Base-by-base conservation (phyloP, 2,113 vertebrate genomes). In the Syngnathus floridae region DNA sequence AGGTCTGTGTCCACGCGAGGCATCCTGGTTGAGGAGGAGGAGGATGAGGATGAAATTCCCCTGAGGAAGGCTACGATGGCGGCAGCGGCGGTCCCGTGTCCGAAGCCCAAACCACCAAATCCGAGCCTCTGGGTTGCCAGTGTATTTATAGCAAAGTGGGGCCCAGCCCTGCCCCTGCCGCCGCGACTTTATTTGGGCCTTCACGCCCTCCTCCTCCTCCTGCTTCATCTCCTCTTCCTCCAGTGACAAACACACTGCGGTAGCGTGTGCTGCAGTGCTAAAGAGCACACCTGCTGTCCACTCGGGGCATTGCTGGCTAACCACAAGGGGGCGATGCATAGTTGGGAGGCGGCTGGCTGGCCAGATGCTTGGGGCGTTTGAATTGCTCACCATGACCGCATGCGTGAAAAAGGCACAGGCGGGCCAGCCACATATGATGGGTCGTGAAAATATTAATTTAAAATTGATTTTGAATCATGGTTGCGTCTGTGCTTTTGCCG, bases 1-100 rank as follows among this genome's bases (percentile, higher is more conserved):
- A 99, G 93, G 87, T 98, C 96, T 19, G 91, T 90, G 66, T 99
- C 96, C 73, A 99, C 92, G 12, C 94, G 93, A 74, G 96, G 95
- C 96, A 99, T 99, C 83, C 78, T 80, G 71, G 69, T 37, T 17
- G 61, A n/a, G 65, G 74, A 64, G 69, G 72, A 81, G 43, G 78
- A 67, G 19, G 75, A 79, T 46, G 80, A 81, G 31, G 79, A 72
- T 36, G 75, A 78, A 70, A 82, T 62, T 81, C 83, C 78, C 71
- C 71, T 83, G 79, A 88, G 66, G 72, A 82, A 73, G 79, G 75
- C 60, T 55, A 71, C 69, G 58, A 74, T 66, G 58, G 64, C 75
- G 64, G 80, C 58, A 48, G 76, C 26, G 66, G 76, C 67, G 22
- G 62, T 51, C 48, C 31, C 63, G 38, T 76, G 71, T 82, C 77